These are phyloP conservation scores for Leptodactylus fuscus DNA, from an alignment of 2,113 vertebrate species.

Conservation along the genomic window DNA sequence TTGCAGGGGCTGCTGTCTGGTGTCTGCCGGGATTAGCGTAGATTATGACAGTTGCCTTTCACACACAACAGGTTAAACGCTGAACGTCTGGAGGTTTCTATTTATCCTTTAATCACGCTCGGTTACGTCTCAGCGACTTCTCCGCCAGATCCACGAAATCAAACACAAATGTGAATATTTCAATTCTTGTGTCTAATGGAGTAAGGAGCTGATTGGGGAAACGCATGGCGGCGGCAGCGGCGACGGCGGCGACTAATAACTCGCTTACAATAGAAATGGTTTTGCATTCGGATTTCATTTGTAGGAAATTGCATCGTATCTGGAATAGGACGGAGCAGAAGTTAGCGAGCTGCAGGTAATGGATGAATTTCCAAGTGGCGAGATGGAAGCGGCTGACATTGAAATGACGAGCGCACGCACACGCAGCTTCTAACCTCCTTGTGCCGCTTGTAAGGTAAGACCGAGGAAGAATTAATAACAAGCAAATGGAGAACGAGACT, in stretches of 20 bases:
- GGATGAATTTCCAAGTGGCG: slow-evolving; percentile 76
- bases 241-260: slow-evolving; percentile 5
- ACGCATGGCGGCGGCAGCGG: neutral
- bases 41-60: neutral
- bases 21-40: neutral
- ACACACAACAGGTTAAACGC: slow-evolving; percentile 14
- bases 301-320: slow-evolving; percentile 89
- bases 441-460: slow-evolving; percentile 11
- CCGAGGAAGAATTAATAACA: slow-evolving; percentile 71
- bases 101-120: neutral
- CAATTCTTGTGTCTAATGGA: slow-evolving; percentile 42
- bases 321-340: slow-evolving; percentile 79
- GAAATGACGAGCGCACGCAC: slow-evolving; percentile 85
- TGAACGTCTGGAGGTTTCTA: neutral
- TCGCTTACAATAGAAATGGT: slow-evolving; percentile 80
- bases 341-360: slow-evolving; percentile 88
- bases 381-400: slow-evolving; percentile 98
- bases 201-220: slow-evolving; percentile 38
- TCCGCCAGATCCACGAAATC: slow-evolving; percentile 5
- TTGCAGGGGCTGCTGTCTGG: too few relatives aligned
- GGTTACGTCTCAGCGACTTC: neutral
- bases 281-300: slow-evolving; percentile 88
- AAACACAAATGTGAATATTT: slow-evolving; percentile 32
- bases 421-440: slow-evolving; percentile 4
- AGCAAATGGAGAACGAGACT: slow-evolving; percentile 70